These are phyloP conservation scores for Steatornis caripensis DNA, from an alignment of 2,113 vertebrate species.

Conservation along the genomic window DNA sequence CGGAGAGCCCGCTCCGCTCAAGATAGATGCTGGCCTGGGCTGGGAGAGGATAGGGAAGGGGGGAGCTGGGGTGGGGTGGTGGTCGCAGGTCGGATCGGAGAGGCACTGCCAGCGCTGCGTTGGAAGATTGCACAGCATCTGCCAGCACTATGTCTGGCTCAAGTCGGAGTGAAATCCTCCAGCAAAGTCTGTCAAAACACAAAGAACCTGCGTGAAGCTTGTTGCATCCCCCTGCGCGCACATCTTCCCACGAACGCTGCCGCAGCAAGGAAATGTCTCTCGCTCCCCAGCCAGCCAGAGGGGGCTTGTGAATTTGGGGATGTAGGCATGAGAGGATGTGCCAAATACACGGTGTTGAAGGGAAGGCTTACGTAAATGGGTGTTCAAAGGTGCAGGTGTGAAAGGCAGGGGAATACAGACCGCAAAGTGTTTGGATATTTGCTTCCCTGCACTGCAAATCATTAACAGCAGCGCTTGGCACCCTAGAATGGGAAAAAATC, in stretches of 20 bases:
- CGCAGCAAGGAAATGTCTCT: not conserved
- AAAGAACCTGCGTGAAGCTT: not conserved
- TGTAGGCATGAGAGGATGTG: not conserved
- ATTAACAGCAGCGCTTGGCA: not conserved
- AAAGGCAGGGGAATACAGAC: not conserved
- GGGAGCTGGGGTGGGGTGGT: not conserved
- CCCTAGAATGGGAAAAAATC: not conserved
- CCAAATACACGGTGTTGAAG: not conserved
- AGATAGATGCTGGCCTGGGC: constrained; percentile 7
- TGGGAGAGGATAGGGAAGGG: not conserved
- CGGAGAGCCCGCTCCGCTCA: not conserved
- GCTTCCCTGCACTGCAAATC: not conserved
- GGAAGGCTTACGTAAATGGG: not conserved
- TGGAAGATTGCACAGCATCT: constrained; percentile 27
- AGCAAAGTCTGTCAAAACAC: constrained; percentile 24
- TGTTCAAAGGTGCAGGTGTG: not conserved
- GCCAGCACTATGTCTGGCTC: not conserved
- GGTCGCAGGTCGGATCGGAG: not conserved
- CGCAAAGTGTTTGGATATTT: not conserved
- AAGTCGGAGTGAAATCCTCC: not conserved
- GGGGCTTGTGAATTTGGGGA: not conserved
- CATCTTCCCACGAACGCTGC: not conserved
- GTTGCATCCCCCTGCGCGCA: not conserved
- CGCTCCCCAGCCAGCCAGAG: not conserved
- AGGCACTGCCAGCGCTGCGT: not conserved